phyloP scores from a whole-genome alignment of 2,113 vertebrate genomes.

The Narcine bancroftii region DNA sequence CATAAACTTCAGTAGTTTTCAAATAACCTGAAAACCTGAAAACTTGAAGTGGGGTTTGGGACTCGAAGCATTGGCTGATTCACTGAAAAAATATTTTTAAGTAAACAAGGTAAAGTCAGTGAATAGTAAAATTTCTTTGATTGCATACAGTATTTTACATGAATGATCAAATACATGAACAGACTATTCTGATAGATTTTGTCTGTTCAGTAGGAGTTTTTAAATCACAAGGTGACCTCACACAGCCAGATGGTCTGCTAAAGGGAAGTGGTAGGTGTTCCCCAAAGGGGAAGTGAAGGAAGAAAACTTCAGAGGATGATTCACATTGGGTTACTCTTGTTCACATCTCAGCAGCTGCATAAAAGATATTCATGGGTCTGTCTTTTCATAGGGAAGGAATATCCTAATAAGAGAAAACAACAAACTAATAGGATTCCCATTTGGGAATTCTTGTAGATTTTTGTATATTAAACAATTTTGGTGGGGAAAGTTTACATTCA shows the following conservation, averaged over 20 bases:
- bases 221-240: background rate
- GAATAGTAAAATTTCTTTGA: background rate
- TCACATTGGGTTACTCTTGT: slow-evolving; percentile 5
- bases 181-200: background rate
- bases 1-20: background rate
- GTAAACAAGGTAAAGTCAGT: background rate
- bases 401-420: background rate
- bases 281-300: background rate
- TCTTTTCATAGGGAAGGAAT: background rate
- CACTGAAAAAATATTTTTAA: no score
- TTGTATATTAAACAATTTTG: no score
- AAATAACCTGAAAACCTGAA: no score
- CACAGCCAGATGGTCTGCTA: background rate
- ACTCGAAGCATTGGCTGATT: background rate
- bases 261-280: slow-evolving; percentile 25
- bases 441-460: no score
- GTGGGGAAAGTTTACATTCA: no score
- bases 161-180: background rate
- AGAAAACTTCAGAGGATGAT: slow-evolving; percentile 1
- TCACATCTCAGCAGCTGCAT: background rate
- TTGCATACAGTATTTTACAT: background rate
- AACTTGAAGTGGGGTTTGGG: background rate
- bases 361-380: background rate
- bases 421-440: background rate
- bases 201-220: background rate